Evolutionary conservation across 1,140 invertebrate genomes (phyloP).

Genomic region (Neomicropteryx cornuta): DNA sequence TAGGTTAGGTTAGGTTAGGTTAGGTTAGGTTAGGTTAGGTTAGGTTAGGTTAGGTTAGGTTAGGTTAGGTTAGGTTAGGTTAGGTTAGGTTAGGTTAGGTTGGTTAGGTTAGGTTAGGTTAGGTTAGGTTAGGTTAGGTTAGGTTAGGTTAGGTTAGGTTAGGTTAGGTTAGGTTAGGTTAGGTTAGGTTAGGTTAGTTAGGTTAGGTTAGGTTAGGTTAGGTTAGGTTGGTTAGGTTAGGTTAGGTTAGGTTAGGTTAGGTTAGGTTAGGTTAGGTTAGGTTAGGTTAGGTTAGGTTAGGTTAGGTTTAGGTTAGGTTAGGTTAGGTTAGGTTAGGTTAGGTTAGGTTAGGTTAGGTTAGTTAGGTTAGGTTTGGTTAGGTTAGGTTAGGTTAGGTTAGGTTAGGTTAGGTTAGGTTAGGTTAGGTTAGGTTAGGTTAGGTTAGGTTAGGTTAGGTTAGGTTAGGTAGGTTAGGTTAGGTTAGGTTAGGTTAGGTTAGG

Average conservation of each 20-base stretch:
- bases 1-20: constrained; percentile 20
- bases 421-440: constrained; percentile 22
- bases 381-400: constrained; percentile 15
- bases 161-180: constrained; percentile 16
- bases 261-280: constrained; percentile 18
- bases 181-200: constrained; percentile 15
- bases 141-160: constrained; percentile 16
- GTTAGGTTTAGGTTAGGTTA: constrained; percentile 17
- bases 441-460: constrained; percentile 15
- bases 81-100: constrained; percentile 23
- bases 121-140: constrained; percentile 21
- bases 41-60: constrained; percentile 15
- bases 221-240: constrained; percentile 14
- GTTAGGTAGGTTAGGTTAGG: constrained; percentile 17
- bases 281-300: constrained; percentile 18
- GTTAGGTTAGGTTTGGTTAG: constrained; percentile 17
- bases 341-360: constrained; percentile 20
- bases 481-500: constrained; percentile 16
- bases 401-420: constrained; percentile 22
- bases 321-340: constrained; percentile 16
- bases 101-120: constrained; percentile 15
- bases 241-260: constrained; percentile 18
- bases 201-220: constrained; percentile 13
- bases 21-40: constrained; percentile 17
- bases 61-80: constrained; percentile 17